A percentile compares a stretch with the other conserved stretches of the same genome.
Evolutionary conservation across 2,113 vertebrate species (phyloP).

Genomic region (Hippolais icterina): DNA sequence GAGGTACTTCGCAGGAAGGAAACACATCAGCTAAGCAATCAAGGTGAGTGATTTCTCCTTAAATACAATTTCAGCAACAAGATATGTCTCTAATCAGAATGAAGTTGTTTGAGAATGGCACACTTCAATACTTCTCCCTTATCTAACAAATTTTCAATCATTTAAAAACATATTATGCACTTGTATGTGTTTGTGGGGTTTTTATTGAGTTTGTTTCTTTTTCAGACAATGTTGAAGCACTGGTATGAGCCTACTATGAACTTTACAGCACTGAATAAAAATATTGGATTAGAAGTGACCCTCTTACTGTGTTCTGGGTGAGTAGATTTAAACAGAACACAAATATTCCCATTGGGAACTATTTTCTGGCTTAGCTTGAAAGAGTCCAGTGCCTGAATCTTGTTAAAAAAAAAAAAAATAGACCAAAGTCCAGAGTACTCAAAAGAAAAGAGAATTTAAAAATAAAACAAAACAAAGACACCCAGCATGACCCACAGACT

Average conservation of each 20-base stretch:
- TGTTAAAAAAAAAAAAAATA: background rate
- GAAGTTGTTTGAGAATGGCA: background rate
- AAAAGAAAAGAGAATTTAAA: background rate
- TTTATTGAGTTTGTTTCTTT: background rate
- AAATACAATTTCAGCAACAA: background rate
- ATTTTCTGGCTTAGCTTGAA: background rate
- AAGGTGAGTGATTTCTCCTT: background rate
- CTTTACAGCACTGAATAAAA: background rate
- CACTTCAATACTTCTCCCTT: background rate
- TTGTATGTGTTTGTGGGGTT: background rate
- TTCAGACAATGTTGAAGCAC: background rate
- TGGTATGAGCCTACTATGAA: background rate
- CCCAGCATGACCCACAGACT: background rate
- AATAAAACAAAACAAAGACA: background rate
- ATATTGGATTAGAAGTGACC: background rate
- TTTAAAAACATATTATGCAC: background rate
- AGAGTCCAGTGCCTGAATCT: background rate
- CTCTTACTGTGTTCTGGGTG: background rate
- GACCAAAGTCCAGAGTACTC: background rate
- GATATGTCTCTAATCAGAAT: background rate
- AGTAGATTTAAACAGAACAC: slow-evolving; percentile 10
- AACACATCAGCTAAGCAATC: background rate
- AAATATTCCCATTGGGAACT: background rate
- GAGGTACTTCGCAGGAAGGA: background rate
- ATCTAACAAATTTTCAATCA: background rate